phyloP scores from a whole-genome alignment of 2,113 vertebrate species.

The Eulemur macaco region DNA sequence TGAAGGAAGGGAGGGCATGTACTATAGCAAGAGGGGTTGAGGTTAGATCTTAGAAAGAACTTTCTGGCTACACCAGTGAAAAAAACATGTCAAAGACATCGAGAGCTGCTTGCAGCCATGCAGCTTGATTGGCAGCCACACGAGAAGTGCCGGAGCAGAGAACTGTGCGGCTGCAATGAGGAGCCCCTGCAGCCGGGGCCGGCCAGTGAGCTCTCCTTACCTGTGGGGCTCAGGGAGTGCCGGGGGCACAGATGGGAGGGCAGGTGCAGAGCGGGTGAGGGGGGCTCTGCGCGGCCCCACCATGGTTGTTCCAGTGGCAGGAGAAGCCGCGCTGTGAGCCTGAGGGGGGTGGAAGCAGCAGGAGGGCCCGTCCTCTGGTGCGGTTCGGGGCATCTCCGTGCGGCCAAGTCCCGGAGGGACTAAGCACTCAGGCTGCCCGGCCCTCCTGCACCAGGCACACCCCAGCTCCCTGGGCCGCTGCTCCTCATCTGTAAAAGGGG shows the following conservation, averaged over 20 bases:
- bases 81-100: background rate
- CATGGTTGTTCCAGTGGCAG: background rate
- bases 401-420: background rate
- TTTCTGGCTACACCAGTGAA: background rate
- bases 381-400: fast-evolving
- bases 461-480: background rate
- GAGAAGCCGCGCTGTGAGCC: background rate
- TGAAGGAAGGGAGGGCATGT: background rate
- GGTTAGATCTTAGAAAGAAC: background rate
- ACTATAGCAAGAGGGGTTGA: background rate
- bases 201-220: background rate
- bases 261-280: background rate
- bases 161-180: background rate
- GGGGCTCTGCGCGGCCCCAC: background rate
- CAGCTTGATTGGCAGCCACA: background rate
- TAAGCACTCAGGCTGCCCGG: background rate
- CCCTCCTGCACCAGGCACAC: background rate
- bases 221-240: fast-evolving
- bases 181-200: background rate
- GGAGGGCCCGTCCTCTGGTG: background rate
- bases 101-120: background rate
- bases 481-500: background rate
- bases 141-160: background rate
- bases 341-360: background rate
- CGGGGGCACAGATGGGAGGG: background rate